Evolutionary conservation across 2,113 vertebrate species (phyloP).

Genomic region (Cyrtonyx montezumae): DNA sequence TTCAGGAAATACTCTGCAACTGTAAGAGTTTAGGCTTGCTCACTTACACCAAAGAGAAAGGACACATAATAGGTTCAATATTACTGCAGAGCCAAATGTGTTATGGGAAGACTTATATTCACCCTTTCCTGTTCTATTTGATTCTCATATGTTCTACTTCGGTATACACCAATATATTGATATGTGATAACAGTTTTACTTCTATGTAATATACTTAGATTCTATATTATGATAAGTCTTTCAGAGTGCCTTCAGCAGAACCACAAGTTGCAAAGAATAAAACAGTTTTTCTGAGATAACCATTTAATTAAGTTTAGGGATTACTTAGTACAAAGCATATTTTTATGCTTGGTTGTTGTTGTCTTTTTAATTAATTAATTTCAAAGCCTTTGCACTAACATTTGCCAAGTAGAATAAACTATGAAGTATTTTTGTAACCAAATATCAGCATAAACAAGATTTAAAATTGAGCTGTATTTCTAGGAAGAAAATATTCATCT

Average conservation of each 20-base stretch:
- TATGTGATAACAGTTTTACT: neutral
- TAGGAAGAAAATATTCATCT: neutral
- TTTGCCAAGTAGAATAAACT: neutral
- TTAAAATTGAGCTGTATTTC: neutral
- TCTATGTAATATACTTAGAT: neutral
- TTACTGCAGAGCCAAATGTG: neutral
- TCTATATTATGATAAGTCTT: neutral
- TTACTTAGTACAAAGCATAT: neutral
- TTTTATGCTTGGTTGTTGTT: neutral
- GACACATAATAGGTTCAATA: neutral
- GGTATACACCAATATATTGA: neutral
- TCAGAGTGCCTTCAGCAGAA: neutral
- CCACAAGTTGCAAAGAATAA: neutral
- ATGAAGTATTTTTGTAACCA: neutral
- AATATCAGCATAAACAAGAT: neutral
- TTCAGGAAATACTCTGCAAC: neutral
- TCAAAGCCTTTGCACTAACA: no score
- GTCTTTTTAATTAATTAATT: no score
- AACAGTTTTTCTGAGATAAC: neutral
- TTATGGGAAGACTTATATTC: rapidly evolving
- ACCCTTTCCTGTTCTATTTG: neutral
- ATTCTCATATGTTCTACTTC: neutral
- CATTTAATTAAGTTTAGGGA: neutral
- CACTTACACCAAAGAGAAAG: neutral
- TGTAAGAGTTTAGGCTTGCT: neutral